Base-by-base conservation (phyloP, 2,797 vertebrate species). In the Neopelma chrysocephalum region DNA sequence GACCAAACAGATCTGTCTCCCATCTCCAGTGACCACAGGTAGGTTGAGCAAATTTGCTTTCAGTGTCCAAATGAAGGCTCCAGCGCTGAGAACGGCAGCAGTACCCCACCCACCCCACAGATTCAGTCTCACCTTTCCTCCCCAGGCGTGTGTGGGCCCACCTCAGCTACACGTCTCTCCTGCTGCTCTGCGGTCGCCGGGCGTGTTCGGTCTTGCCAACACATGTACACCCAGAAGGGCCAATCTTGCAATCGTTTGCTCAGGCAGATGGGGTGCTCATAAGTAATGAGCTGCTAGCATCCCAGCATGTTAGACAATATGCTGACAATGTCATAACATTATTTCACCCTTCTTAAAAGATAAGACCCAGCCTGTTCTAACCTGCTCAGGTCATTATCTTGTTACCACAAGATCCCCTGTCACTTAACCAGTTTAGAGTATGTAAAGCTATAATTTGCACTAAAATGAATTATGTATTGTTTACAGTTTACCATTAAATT, bases 241-340 rank as follows among this genome's bases (percentile, higher is more conserved):
- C 76, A 92, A 87, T 57, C 90, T 83, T 91, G 91, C 91, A 95
- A 92, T 92, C 43, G 0, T 89, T 88, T 80, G 34, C 85, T 94
- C 85, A 93, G 75, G 83, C 86, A 43, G 89, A 89, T 3, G 82
- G 78, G 73, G 93, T 93, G 84, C 94, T 89, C 83, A 22, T 53
- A 89, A 90, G 75, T 92, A 95, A 93, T 90, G 77, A 95, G 87
- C 71, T 94, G 90, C 90, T 85, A 94, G 72, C 91, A 95, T 38
- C 93, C 80, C 65, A 87, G 71, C 86, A 71, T 89, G 89, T 95
- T 87, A 91, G 82, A 95, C 95, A 95, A 96, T 96, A 75, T 91
- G 90, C 92, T 94, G 93, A 96, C 87, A 84, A 96, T 93, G 95
- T 97, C 94, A 96, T 93, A 96, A 96, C 90, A 94, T 96, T 92